Evolutionary conservation across 2,888 invertebrate species (phyloP), one percentile per base, ranked within the genome.

Genomic region (Willowsia nigromaculata): DNA sequence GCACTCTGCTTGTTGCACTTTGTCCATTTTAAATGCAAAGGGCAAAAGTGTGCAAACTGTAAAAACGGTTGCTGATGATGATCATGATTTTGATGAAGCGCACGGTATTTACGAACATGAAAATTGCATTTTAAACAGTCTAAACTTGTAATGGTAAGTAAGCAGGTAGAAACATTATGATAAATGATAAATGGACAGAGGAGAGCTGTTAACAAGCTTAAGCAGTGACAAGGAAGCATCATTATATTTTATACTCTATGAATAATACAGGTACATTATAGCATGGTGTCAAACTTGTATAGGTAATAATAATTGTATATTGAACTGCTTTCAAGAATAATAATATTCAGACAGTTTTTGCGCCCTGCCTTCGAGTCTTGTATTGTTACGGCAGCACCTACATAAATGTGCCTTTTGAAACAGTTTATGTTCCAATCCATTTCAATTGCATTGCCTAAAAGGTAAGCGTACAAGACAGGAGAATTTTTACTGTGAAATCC

Each of bases 61-160:
- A 74, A 74, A 6, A 43, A 62, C 22, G 37, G 7, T 9, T 13
- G 50, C 7, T 27, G 74, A 74, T 18, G 40, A 68, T 40, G 71
- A 71, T 40, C 3, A 22, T 43, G 71, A 65, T 33, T 25, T 11
- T 53, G 4, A 53, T 53, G 59, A 27, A 47, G 47, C 43, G 71
- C 27, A 40, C 47, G 47, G 47, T 47, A 74, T 37, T 74, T 74
- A 74, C 25, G 37, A 71, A 71, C 71, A 74, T 25, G 74, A 74
- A 74, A 74, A 74, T 50, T 74, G 74, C 74, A 74, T 74, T 74
- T 74, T 74, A 74, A 74, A 50, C 47, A 74, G 74, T 74, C 37
- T 74, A 5, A 74, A 50, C 74, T 74, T 74, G 47, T 74, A 50
- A 15, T 74, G 30, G 25, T 15, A 74, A 27, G 74, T 50, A 47